Percentiles rank a stretch among this genome's conserved stretches.
Evolutionary conservation across 1,140 invertebrate species (phyloP).

Genomic region (Sinonovacula constricta): DNA sequence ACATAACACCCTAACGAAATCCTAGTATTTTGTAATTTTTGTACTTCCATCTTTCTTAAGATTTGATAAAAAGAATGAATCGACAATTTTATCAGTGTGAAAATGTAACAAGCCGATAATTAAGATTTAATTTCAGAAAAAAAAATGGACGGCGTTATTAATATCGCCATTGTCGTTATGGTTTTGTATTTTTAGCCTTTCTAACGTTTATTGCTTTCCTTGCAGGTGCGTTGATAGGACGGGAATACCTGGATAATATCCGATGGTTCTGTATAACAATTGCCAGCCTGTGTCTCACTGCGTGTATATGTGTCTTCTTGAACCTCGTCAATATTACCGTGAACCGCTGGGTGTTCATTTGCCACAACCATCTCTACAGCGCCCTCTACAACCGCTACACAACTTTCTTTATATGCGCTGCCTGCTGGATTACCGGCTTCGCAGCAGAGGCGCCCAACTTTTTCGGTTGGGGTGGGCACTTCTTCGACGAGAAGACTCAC

Average conservation of each 20-base stretch:
- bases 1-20: too few relatives aligned
- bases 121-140: too few relatives aligned
- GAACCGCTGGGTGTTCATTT: constrained; percentile 41
- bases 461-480: constrained; percentile 71
- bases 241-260: neutral
- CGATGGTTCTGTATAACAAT: constrained; percentile 41
- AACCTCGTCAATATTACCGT: constrained; percentile 49
- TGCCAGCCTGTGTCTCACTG: constrained; percentile 55
- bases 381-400: neutral
- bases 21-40: too few relatives aligned
- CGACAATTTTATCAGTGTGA: too few relatives aligned
- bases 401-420: constrained; percentile 49
- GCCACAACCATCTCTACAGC: constrained; percentile 15
- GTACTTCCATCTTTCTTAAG: too few relatives aligned
- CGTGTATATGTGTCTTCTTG: constrained; percentile 54
- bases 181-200: too few relatives aligned
- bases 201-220: too few relatives aligned
- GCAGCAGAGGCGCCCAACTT: constrained; percentile 71
- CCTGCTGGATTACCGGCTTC: constrained; percentile 68
- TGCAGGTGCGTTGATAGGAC: constrained; percentile 58
- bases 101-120: too few relatives aligned
- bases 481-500: constrained; percentile 71
- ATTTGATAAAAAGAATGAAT: too few relatives aligned
- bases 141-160: too few relatives aligned
- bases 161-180: too few relatives aligned